Conservation (phyloP, 2,888 invertebrate species). For the Peribatodes rhomboidaria region DNA sequence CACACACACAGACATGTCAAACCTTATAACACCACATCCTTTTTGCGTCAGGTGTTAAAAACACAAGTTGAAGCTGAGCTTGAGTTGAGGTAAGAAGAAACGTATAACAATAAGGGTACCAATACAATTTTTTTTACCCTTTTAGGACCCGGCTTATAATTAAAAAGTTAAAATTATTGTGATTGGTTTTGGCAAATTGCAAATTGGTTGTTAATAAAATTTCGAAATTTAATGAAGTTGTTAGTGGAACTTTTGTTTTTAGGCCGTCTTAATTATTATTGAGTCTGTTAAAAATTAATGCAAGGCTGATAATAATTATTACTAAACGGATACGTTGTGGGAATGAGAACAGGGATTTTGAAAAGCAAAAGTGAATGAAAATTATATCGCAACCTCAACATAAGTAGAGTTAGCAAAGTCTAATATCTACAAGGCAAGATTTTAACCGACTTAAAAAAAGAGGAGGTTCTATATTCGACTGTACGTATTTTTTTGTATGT, state of each 20-base stretch:
- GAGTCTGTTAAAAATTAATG: conserved; percentile 1
- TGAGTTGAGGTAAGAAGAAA: background rate
- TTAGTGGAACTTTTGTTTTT: conserved; percentile 17
- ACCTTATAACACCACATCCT: too few species aligned
- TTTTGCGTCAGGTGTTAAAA: too few species aligned
- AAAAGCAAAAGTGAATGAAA: background rate
- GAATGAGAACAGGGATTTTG: conserved; percentile 5
- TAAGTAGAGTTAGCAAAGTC: background rate
- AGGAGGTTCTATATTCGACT: too few species aligned
- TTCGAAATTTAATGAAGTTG: conserved; percentile 29
- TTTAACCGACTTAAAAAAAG: too few species aligned
- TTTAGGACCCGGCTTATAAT: conserved; percentile 62
- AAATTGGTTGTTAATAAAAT: conserved; percentile 70
- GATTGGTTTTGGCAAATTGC: conserved; percentile 84
- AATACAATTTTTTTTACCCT: conserved; percentile 41
- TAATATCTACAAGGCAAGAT: too few species aligned
- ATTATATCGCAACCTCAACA: background rate
- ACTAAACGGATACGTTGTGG: conserved; percentile 1
- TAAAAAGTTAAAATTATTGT: conserved; percentile 83
- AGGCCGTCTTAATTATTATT: conserved; percentile 4
- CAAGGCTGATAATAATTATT: conserved; percentile 4
- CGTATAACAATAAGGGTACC: background rate
- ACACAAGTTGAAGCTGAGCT: background rate
- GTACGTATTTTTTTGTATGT: too few species aligned
- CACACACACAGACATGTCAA: too few species aligned